A percentile compares a stretch with the other conserved stretches of the same genome.
Evolutionary conservation across 1,140 invertebrate species (phyloP).

Genomic region (Drosophila arawakana): DNA sequence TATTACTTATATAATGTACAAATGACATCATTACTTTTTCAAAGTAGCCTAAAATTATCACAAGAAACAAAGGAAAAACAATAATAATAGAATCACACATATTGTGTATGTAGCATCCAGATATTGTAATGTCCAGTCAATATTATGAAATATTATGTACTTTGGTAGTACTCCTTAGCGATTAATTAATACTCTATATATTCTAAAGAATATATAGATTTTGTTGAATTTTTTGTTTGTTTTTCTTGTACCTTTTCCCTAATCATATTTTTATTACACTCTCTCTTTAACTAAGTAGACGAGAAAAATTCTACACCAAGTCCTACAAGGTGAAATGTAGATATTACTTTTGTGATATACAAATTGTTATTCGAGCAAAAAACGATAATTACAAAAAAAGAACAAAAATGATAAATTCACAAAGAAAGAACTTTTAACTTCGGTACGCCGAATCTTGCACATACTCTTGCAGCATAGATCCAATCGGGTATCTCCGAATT

Average conservation of each 20-base stretch:
- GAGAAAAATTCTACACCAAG: constrained; percentile 64
- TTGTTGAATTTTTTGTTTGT: constrained; percentile 24
- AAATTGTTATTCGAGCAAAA: constrained; percentile 78
- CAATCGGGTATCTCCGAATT: constrained; percentile 8
- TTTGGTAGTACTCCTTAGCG: constrained; percentile 45
- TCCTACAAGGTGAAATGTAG: constrained; percentile 81
- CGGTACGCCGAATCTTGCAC: constrained; percentile 30
- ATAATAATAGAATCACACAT: constrained; percentile 58
- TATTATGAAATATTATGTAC: constrained; percentile 52
- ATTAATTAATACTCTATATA: constrained; percentile 53
- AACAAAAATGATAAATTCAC: no score
- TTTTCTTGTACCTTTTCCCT: constrained; percentile 13
- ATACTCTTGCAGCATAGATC: constrained; percentile 39
- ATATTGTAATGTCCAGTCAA: constrained; percentile 45
- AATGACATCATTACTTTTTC: constrained; percentile 79
- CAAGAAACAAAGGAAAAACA: constrained; percentile 12
- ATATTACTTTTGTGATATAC: constrained; percentile 83
- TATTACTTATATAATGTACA: constrained; percentile 69
- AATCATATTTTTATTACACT: constrained; percentile 51
- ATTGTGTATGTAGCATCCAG: constrained; percentile 54
- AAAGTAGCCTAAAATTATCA: constrained; percentile 57
- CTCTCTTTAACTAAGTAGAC: constrained; percentile 38
- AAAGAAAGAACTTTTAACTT: constrained; percentile 24
- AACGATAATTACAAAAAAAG: constrained; percentile 47
- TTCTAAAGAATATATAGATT: constrained; percentile 40